Percentiles rank a stretch among this genome's conserved stretches.
phyloP scores from a whole-genome alignment of 2,888 invertebrate species.

The Tachina grossa region DNA sequence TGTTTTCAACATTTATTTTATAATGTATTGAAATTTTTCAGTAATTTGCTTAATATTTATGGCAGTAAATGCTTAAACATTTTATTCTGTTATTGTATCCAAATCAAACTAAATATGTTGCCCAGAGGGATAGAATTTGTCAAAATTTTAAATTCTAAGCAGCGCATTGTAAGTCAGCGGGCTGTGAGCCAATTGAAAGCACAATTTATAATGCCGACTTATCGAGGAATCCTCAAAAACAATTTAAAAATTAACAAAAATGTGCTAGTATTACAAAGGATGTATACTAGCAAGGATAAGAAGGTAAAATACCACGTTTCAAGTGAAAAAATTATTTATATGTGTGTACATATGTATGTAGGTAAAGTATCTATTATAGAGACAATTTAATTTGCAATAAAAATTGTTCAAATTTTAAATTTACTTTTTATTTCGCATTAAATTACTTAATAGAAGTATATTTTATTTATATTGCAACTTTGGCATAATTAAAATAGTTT shows the following conservation, averaged over 20 bases:
- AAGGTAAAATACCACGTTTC: not conserved
- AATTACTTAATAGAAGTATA: too few species aligned
- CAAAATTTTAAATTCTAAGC: constrained; percentile 66
- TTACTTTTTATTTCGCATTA: not conserved
- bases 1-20: not conserved
- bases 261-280: constrained; percentile 43
- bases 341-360: not conserved
- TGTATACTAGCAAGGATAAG: constrained; percentile 62
- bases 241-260: constrained; percentile 45
- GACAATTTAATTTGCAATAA: not conserved
- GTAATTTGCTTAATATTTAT: constrained; percentile 40
- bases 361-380: not conserved
- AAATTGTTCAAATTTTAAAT: not conserved
- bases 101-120: constrained; percentile 61
- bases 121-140: constrained; percentile 69
- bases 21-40: constrained; percentile 10
- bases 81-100: constrained; percentile 7
- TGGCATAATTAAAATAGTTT: not conserved
- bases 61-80: constrained; percentile 26
- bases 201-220: constrained; percentile 32
- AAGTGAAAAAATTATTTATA: not conserved
- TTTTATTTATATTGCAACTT: too few species aligned
- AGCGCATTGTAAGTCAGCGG: constrained; percentile 61
- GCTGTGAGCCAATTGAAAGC: constrained; percentile 57
- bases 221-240: constrained; percentile 5